These are phyloP conservation scores for Sinohyriopsis cumingii DNA, from an alignment of 2,888 invertebrate genomes.

Conservation along the genomic window DNA sequence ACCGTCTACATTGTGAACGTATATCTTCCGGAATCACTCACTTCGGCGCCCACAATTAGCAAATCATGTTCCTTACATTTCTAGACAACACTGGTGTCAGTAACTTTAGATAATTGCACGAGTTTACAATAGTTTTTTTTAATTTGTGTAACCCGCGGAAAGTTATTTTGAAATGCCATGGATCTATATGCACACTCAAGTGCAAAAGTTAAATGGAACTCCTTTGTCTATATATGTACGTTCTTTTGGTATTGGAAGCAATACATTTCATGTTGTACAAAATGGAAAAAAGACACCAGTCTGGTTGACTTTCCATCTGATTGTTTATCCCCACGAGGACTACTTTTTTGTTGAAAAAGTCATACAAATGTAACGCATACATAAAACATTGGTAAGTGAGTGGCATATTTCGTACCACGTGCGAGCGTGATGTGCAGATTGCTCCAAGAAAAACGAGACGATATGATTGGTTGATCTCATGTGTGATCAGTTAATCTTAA, in stretches of 20 bases:
- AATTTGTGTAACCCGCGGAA: slow-evolving; percentile 76
- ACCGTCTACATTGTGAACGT: slow-evolving; percentile 78
- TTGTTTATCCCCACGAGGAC: slow-evolving; percentile 79
- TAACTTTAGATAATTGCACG: too few relatives aligned
- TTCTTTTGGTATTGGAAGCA: slow-evolving; percentile 80
- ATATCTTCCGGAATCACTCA: slow-evolving; percentile 62
- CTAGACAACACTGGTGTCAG: too few relatives aligned
- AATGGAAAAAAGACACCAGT: slow-evolving; percentile 77
- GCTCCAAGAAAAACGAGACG: slow-evolving; percentile 21
- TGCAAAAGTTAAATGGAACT: slow-evolving; percentile 89
- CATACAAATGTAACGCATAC: slow-evolving; percentile 23
- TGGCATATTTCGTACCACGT: slow-evolving; percentile 28
- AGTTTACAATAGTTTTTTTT: too few relatives aligned
- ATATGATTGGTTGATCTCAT: slow-evolving; percentile 16
- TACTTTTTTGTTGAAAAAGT: slow-evolving; percentile 77
- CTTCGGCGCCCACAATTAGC: too few relatives aligned
- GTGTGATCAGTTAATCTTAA: too few relatives aligned
- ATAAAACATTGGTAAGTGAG: slow-evolving; percentile 30
- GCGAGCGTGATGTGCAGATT: slow-evolving; percentile 22
- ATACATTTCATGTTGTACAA: slow-evolving; percentile 77
- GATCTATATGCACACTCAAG: slow-evolving; percentile 79
- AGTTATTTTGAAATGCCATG: slow-evolving; percentile 75
- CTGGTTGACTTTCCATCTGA: slow-evolving; percentile 77
- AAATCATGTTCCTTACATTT: too few relatives aligned
- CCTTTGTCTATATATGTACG: slow-evolving; percentile 85